These are phyloP conservation scores for Osmerus mordax DNA, from an alignment of 2,113 vertebrate genomes.

Conservation along the genomic window DNA sequence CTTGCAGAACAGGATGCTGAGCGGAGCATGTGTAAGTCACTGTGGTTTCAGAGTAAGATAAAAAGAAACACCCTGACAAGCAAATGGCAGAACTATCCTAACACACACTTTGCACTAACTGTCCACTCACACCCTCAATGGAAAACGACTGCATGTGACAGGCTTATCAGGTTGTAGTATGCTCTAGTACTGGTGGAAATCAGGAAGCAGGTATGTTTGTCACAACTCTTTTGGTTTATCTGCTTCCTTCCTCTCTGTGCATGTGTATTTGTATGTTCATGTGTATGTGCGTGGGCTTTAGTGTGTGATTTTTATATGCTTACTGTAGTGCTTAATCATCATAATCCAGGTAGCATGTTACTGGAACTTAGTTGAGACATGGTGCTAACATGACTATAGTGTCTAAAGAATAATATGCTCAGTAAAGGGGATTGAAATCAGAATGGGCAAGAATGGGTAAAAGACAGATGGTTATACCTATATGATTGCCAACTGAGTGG, in stretches of 20 bases:
- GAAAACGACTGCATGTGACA: neutral
- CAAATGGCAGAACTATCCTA: constrained; percentile 15
- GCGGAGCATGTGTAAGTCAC: constrained; percentile 29
- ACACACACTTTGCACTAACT: constrained; percentile 1
- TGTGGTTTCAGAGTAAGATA: constrained; percentile 38
- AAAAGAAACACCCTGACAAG: constrained; percentile 16
- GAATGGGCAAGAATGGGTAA: neutral
- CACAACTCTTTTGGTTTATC: constrained; percentile 8
- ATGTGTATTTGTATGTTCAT: neutral
- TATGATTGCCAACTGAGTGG: no score
- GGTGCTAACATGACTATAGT: neutral
- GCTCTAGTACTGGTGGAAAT: constrained; percentile 25
- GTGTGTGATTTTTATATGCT: neutral
- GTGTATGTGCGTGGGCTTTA: constrained; percentile 3
- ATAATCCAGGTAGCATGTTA: neutral
- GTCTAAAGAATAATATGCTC: neutral
- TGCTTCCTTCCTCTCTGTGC: constrained; percentile 55
- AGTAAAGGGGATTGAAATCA: neutral
- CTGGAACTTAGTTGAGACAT: neutral
- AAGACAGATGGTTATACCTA: neutral
- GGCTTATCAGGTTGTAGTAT: neutral
- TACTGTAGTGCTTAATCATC: neutral
- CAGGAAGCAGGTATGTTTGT: constrained; percentile 41
- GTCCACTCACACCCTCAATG: neutral
- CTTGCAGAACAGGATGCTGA: constrained; percentile 84